Evolutionary conservation across 2,797 vertebrate species (phyloP).

Genomic region (Aselliscus stoliczkanus): DNA sequence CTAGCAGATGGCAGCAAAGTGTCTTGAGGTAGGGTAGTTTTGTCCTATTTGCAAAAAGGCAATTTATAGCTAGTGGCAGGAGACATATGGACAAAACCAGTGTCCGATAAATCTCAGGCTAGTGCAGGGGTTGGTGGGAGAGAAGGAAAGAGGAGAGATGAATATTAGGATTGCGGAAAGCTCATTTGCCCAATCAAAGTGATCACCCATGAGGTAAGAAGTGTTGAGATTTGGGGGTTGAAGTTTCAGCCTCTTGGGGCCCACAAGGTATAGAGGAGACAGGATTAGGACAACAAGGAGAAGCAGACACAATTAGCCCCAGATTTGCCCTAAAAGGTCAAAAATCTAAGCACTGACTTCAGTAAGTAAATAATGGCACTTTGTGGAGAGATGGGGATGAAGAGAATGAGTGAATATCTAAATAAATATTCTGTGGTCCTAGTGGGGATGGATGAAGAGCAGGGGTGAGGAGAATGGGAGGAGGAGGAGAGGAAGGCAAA

Average conservation of each 20-base stretch:
- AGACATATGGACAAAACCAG: neutral
- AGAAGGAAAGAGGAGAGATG: neutral
- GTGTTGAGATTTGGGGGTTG: neutral
- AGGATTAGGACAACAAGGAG: neutral
- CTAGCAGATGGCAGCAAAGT: conserved; percentile 43
- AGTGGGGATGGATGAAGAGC: neutral
- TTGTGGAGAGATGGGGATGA: neutral
- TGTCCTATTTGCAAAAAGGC: conserved; percentile 42
- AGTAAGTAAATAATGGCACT: neutral
- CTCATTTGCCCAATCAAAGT: neutral
- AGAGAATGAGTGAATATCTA: neutral
- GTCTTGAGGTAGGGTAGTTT: neutral
- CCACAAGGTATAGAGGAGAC: neutral
- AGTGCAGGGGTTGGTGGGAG: neutral
- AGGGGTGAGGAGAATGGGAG: neutral
- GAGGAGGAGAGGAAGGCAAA: too few species aligned
- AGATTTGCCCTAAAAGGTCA: neutral
- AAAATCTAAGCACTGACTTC: neutral
- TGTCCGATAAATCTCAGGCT: conserved; percentile 23
- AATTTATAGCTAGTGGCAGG: neutral
- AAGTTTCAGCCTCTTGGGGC: neutral
- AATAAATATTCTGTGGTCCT: neutral
- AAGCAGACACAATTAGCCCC: neutral
- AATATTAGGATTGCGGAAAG: neutral
- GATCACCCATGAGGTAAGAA: neutral